These are phyloP conservation scores for Phlogophora meticulosa DNA, from an alignment of 2,888 invertebrate species.

Conservation along the genomic window DNA sequence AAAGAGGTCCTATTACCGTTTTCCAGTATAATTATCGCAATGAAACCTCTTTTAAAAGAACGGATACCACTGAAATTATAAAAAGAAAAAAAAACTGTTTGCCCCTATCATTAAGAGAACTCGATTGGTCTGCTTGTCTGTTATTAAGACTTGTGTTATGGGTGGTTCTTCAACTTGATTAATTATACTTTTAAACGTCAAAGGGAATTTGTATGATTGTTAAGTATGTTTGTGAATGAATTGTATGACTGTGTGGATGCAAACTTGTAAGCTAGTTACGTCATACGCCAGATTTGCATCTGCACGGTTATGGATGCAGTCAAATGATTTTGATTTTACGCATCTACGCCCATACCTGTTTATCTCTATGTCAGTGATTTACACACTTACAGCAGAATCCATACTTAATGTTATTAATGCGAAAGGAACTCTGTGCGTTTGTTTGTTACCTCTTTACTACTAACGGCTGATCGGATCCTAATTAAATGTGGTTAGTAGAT, in stretches of 20 bases:
- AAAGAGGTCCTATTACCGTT: constrained; percentile 26
- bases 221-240: constrained; percentile 7
- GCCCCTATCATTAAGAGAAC: constrained; percentile 27
- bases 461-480: too few relatives aligned
- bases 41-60: constrained; percentile 34
- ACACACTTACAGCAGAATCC: too few relatives aligned
- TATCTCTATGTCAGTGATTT: too few relatives aligned
- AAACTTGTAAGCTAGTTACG: too few relatives aligned
- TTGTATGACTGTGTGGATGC: background rate
- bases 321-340: background rate
- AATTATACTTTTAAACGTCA: constrained; percentile 15
- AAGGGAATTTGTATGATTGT: constrained; percentile 18
- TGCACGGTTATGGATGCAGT: too few relatives aligned
- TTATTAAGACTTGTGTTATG: constrained; percentile 23
- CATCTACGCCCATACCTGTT: too few relatives aligned
- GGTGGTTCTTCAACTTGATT: constrained; percentile 5
- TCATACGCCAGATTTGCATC: background rate
- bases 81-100: constrained; percentile 24
- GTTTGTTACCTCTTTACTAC: too few relatives aligned
- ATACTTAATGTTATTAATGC: too few relatives aligned
- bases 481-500: too few relatives aligned
- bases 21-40: constrained; percentile 51
- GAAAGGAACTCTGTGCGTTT: too few relatives aligned
- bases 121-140: constrained; percentile 2
- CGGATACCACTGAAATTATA: constrained; percentile 37